Evolutionary conservation across 2,797 vertebrate genomes (phyloP).

Genomic region (Rousettus madagascariensis): DNA sequence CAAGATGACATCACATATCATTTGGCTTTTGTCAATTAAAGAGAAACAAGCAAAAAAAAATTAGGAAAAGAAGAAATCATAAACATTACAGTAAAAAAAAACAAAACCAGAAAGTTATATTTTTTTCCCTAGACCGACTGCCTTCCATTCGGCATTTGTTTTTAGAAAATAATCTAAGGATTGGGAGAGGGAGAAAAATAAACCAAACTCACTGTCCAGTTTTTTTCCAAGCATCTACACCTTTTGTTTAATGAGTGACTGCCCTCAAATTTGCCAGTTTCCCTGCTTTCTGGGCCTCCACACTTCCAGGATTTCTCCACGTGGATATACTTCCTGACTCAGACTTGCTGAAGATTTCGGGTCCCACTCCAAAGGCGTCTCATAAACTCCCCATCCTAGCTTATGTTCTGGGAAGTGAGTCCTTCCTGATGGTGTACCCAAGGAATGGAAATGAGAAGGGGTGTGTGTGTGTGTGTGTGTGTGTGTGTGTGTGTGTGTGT

Average conservation of each 20-base stretch:
- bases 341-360: background rate
- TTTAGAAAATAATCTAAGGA: conserved; percentile 34
- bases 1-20: background rate
- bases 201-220: background rate
- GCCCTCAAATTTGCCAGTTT: background rate
- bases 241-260: background rate
- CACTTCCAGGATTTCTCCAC: background rate
- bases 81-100: conserved; percentile 9
- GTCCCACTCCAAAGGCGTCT: background rate
- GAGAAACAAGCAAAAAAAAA: background rate
- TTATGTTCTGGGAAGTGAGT: background rate
- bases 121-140: background rate
- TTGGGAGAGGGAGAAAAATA: background rate
- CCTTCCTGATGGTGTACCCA: background rate
- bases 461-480: background rate
- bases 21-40: background rate
- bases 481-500: background rate
- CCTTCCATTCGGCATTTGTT: conserved; percentile 21
- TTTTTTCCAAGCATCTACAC: background rate
- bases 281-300: background rate
- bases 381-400: background rate
- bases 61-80: background rate
- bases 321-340: background rate
- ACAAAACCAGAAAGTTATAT: background rate
- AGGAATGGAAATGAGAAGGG: background rate